Evolutionary conservation across 1,140 invertebrate species (phyloP).

Genomic region (Lepidurus couesii): DNA sequence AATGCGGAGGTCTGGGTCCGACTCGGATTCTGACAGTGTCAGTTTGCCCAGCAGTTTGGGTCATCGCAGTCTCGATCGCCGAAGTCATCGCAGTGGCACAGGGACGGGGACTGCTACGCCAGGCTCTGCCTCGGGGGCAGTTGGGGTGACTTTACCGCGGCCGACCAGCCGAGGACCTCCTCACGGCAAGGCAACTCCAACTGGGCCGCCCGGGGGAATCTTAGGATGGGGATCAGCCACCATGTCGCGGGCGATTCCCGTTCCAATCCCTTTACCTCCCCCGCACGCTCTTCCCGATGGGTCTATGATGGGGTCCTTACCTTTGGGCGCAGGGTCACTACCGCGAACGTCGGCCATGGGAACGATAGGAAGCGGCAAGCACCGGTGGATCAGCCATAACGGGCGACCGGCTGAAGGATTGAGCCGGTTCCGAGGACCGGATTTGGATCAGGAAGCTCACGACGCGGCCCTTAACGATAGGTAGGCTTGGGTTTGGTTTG

Average conservation of each 20-base stretch:
- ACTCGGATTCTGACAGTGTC: conserved; percentile 1
- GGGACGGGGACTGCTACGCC: neutral
- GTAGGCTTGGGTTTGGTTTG: conserved; percentile 12
- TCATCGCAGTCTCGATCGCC: neutral
- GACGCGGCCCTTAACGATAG: conserved; percentile 4
- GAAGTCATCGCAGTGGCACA: neutral
- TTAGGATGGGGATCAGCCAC: neutral
- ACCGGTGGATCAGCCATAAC: conserved; percentile 13
- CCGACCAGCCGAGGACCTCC: neutral
- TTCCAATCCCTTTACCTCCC: neutral
- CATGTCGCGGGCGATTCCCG: neutral
- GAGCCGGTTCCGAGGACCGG: neutral
- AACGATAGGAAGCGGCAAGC: neutral
- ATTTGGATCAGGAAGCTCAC: conserved; percentile 14
- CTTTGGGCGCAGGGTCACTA: neutral
- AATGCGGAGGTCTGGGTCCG: neutral
- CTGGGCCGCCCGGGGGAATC: neutral
- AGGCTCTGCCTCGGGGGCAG: neutral
- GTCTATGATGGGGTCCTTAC: neutral
- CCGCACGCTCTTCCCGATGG: neutral
- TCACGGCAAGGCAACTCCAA: neutral
- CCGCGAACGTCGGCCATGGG: conserved; percentile 5
- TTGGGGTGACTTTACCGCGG: neutral
- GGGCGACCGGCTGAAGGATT: neutral
- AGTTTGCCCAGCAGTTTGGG: conserved; percentile 2